These are phyloP conservation scores for Tragelaphus scriptus DNA, from an alignment of 2,113 vertebrate species.

Conservation along the genomic window DNA sequence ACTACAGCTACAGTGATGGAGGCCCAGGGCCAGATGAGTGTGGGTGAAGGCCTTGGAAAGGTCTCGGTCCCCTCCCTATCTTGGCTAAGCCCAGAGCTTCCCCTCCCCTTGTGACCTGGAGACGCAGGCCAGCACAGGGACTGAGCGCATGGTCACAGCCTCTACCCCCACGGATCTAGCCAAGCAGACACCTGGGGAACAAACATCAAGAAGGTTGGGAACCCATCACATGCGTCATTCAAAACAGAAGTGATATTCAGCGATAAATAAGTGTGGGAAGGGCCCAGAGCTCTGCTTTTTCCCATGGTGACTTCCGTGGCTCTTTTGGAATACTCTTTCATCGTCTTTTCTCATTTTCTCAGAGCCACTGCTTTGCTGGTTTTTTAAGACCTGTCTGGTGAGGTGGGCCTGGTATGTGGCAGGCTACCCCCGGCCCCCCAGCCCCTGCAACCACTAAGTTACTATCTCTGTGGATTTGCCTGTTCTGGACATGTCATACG, in stretches of 20 bases:
- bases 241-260: not conserved
- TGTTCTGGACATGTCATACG: not conserved
- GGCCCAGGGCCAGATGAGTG: not conserved
- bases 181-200: not conserved
- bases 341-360: not conserved
- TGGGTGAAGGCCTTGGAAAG: not conserved
- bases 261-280: fast-evolving
- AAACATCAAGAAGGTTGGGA: not conserved
- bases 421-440: too few species aligned
- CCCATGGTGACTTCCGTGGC: not conserved
- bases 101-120: too few species aligned
- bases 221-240: fast-evolving
- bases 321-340: not conserved
- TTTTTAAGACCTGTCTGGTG: not conserved
- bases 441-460: not conserved
- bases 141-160: too few species aligned
- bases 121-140: not conserved
- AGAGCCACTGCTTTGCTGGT: not conserved
- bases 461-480: not conserved
- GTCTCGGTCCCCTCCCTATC: not conserved
- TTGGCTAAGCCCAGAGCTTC: not conserved
- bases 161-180: fast-evolving
- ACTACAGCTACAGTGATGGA: not conserved
- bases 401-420: not conserved
- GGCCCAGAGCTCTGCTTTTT: not conserved